These are phyloP conservation scores for Pelmatolapia mariae DNA, from an alignment of 2,113 vertebrate genomes.

Conservation along the genomic window DNA sequence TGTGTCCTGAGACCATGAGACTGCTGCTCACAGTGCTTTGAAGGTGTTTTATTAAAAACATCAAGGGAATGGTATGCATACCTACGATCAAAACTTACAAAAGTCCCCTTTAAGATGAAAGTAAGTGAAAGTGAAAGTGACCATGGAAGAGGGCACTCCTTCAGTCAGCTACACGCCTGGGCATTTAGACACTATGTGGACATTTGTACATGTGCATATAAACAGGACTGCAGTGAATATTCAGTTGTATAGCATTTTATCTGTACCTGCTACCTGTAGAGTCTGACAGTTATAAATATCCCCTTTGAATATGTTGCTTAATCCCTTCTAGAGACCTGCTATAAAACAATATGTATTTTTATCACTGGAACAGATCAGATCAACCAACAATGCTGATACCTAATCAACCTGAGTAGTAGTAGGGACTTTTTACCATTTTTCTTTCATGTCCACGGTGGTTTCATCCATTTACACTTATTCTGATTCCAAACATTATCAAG, in stretches of 20 bases:
- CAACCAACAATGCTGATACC: background rate
- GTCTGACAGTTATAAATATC: background rate
- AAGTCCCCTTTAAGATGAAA: background rate
- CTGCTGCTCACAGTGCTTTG: background rate
- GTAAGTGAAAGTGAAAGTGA: background rate
- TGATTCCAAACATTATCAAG: background rate
- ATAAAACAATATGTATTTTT: background rate
- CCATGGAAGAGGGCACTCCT: background rate
- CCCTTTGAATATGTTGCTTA: background rate
- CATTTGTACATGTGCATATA: background rate
- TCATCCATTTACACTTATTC: background rate
- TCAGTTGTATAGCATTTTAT: background rate
- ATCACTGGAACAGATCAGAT: background rate
- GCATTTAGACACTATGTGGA: background rate
- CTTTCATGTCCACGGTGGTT: background rate
- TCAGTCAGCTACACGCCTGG: background rate
- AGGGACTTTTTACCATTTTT: background rate
- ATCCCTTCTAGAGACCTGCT: background rate
- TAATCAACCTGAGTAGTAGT: background rate
- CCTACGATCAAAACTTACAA: background rate
- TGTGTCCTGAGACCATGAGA: slow-evolving; percentile 6
- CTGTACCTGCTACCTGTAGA: background rate
- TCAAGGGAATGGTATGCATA: background rate
- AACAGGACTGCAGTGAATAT: background rate
- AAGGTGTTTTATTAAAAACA: background rate